A percentile compares a stretch with the other conserved stretches of the same genome.
Conservation (phyloP, 1,140 invertebrate species). For the Streblospio benedicti region DNA sequence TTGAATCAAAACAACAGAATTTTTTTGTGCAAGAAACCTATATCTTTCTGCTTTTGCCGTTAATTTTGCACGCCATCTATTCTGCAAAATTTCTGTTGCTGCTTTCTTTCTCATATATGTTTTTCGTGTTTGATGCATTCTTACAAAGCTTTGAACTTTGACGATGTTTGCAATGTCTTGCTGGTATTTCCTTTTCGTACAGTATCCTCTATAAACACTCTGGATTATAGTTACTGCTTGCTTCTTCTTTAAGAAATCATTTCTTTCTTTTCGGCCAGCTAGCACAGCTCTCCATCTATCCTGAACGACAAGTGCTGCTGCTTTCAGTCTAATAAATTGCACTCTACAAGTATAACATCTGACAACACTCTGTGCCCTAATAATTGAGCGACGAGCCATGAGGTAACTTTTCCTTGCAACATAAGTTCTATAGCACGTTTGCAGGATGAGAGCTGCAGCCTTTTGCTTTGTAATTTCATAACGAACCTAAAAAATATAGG, state of each 20-base stretch:
- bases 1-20: slow-evolving; percentile 22
- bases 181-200: not conserved
- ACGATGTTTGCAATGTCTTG: not conserved
- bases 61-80: not conserved
- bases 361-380: not conserved
- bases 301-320: slow-evolving; percentile 4
- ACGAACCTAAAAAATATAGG: too few species aligned
- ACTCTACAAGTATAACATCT: not conserved
- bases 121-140: slow-evolving; percentile 1
- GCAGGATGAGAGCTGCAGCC: slow-evolving; percentile 15
- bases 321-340: not conserved
- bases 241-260: slow-evolving; percentile 8
- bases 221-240: slow-evolving; percentile 17
- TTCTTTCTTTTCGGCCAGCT: slow-evolving; percentile 3
- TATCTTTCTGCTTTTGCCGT: slow-evolving; percentile 5
- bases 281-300: slow-evolving; percentile 5
- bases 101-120: not conserved
- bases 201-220: not conserved
- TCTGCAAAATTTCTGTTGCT: slow-evolving; percentile 4
- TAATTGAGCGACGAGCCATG: not conserved
- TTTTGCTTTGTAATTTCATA: too few species aligned
- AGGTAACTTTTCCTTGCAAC: slow-evolving; percentile 4
- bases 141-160: not conserved
- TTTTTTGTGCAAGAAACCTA: slow-evolving; percentile 3
- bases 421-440: not conserved